Percentiles rank a stretch among this genome's conserved stretches.
Evolutionary conservation across 2,113 vertebrate genomes (phyloP).

Genomic region (Vulpes vulpes): DNA sequence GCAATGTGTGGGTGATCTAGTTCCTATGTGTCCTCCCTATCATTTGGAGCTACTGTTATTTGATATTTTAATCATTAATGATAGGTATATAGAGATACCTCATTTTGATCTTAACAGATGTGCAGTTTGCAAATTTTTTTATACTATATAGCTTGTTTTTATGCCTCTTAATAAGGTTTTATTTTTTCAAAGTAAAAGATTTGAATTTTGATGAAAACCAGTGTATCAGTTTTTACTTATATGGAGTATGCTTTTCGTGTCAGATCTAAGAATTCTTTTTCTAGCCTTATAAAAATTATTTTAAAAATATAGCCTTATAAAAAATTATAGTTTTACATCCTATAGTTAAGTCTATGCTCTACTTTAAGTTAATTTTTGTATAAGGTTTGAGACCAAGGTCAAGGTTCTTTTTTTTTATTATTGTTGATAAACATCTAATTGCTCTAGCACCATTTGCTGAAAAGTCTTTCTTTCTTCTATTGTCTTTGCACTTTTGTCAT

Average conservation of each 20-base stretch:
- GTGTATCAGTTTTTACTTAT: not conserved
- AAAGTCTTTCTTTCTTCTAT: not conserved
- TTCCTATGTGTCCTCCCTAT: not conserved
- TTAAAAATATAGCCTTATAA: too few species aligned
- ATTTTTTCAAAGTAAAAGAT: not conserved
- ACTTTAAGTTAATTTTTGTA: slow-evolving; percentile 33
- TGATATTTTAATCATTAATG: not conserved
- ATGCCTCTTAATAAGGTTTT: not conserved
- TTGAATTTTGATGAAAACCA: not conserved
- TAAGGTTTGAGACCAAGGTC: not conserved
- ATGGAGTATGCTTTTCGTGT: not conserved
- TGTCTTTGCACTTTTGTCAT: not conserved
- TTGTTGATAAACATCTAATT: not conserved
- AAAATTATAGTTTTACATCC: not conserved
- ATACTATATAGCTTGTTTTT: not conserved
- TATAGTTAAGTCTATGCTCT: not conserved
- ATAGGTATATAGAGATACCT: not conserved
- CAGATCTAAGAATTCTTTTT: not conserved
- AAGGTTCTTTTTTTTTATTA: not conserved
- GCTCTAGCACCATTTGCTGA: not conserved
- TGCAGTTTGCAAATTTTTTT: not conserved
- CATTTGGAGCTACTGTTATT: not conserved
- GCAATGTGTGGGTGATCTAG: not conserved
- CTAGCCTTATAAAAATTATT: not conserved
- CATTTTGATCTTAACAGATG: not conserved